phyloP scores from a whole-genome alignment of 2,797 vertebrate species.

The Leptatherina wallacei region DNA sequence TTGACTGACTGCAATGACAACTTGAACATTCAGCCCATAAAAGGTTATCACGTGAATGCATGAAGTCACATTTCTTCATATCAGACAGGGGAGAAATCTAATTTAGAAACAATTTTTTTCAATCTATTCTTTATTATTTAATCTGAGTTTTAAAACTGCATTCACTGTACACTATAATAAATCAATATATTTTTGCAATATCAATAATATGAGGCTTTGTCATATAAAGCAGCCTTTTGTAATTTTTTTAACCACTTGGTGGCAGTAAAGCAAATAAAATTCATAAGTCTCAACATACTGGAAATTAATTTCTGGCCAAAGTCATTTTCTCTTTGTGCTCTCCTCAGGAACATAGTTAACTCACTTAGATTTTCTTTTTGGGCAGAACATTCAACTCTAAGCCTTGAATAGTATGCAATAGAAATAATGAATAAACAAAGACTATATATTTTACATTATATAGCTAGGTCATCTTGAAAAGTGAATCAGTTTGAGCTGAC shows the following conservation, averaged over 20 bases:
- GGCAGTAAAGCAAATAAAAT: slow-evolving; percentile 1
- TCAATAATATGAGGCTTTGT: too few relatives aligned
- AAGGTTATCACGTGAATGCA: neutral
- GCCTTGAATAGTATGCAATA: neutral
- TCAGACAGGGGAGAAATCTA: neutral
- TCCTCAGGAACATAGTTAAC: neutral
- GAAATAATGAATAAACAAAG: neutral
- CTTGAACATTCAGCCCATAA: neutral
- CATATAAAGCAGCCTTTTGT: too few relatives aligned
- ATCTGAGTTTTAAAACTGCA: too few relatives aligned
- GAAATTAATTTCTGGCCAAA: too few relatives aligned
- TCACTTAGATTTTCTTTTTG: neutral
- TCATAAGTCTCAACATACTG: neutral
- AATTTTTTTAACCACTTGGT: neutral
- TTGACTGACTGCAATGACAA: neutral
- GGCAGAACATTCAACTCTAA: neutral
- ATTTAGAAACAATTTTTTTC: too few relatives aligned
- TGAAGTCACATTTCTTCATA: neutral
- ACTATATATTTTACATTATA: neutral
- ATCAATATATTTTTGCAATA: too few relatives aligned
- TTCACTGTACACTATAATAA: too few relatives aligned
- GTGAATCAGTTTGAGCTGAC: too few relatives aligned
- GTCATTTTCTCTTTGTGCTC: neutral
- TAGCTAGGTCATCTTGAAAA: too few relatives aligned
- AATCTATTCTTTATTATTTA: too few relatives aligned